Percentiles rank a stretch among this genome's conserved stretches.
Conservation (phyloP, 2,113 vertebrate species). For the Silurus meridionalis region DNA sequence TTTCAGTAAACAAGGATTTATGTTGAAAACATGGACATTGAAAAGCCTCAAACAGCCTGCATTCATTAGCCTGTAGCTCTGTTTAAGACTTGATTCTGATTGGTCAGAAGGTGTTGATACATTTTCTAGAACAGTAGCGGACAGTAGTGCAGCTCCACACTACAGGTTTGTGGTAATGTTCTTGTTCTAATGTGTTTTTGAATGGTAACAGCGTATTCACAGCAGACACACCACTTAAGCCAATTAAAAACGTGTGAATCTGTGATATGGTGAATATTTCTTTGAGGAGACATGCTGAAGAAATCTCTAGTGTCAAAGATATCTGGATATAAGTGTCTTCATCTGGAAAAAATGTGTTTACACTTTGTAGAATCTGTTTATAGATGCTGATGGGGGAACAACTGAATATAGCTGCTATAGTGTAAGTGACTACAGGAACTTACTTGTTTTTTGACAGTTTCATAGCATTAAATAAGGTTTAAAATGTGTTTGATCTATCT, state of each 20-base stretch:
- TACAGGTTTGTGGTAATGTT: neutral
- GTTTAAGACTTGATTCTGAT: neutral
- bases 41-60: conserved; percentile 4
- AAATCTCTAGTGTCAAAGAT: neutral
- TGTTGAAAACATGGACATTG: neutral
- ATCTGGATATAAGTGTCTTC: neutral
- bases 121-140: neutral
- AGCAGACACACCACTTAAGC: neutral
- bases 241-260: neutral
- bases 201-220: neutral
- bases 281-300: neutral
- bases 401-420: neutral
- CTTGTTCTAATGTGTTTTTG: neutral
- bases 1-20: neutral
- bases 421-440: neutral
- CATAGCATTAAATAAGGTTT: neutral
- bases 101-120: neutral
- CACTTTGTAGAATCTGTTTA: neutral
- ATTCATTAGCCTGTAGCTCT: neutral
- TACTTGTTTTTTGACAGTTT: neutral
- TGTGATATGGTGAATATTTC: neutral
- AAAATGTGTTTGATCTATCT: neutral
- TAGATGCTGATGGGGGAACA: neutral
- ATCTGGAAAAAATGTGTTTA: neutral
- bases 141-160: neutral